These are phyloP conservation scores for Falco punctatus DNA, from an alignment of 2,113 vertebrate genomes.

Conservation along the genomic window DNA sequence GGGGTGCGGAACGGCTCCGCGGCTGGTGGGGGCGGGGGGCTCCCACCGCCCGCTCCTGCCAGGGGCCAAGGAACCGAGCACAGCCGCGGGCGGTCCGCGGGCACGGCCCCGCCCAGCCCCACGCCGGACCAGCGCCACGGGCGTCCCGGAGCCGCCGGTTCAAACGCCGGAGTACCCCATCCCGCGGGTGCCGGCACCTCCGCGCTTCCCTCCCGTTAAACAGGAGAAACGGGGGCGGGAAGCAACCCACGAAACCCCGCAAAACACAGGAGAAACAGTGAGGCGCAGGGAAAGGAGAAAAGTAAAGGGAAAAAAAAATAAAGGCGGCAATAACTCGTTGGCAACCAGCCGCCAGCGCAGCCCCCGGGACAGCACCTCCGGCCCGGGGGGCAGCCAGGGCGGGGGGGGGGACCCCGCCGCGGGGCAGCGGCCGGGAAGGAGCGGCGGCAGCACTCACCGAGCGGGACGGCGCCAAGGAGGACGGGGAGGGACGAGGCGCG, in stretches of 20 bases:
- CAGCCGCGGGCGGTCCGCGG: accelerated
- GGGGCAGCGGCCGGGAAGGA: too few species aligned
- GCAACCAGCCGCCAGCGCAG: background rate
- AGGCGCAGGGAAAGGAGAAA: background rate
- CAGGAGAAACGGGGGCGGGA: background rate
- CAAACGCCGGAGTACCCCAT: background rate
- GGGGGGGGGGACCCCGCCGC: too few species aligned
- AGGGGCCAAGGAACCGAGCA: background rate
- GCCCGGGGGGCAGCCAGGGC: background rate
- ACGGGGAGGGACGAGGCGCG: background rate
- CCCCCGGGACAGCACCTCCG: background rate
- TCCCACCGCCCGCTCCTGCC: too few species aligned
- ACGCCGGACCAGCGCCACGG: background rate
- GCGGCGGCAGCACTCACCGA: conserved; percentile 62
- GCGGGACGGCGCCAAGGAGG: conserved; percentile 20
- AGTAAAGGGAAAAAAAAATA: accelerated
- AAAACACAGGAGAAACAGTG: accelerated
- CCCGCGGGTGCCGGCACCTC: background rate
- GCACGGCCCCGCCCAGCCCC: background rate
- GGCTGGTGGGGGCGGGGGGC: too few species aligned
- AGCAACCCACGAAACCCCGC: background rate
- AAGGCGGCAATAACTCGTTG: background rate
- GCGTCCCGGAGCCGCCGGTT: background rate
- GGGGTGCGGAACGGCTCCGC: too few species aligned
- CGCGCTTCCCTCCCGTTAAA: background rate